A percentile compares a stretch with the other conserved stretches of the same genome.
Conservation (phyloP, 2,888 invertebrate species). For the Elmis aenea region DNA sequence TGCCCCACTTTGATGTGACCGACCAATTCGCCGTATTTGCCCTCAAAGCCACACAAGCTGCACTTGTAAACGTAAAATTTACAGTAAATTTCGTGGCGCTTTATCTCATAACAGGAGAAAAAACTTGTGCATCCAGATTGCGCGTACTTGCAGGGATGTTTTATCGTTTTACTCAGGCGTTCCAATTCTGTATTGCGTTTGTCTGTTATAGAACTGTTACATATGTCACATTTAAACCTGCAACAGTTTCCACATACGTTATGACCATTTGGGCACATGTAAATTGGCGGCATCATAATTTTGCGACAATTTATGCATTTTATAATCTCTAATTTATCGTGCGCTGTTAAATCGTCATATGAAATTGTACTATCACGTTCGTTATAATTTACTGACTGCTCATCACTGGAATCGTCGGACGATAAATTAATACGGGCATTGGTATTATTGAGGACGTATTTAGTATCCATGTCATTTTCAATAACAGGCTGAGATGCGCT, state of each 20-base stretch:
- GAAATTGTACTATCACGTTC: too few species aligned
- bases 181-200: constrained; percentile 13
- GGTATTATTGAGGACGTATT: too few species aligned
- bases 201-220: constrained; percentile 11
- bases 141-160: constrained; percentile 15
- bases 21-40: constrained; percentile 10
- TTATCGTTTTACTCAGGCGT: constrained; percentile 11
- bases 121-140: constrained; percentile 10
- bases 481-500: too few species aligned
- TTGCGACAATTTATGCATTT: constrained; percentile 12
- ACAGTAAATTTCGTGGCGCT: constrained; percentile 17
- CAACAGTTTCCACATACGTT: constrained; percentile 12
- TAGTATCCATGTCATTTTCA: too few species aligned
- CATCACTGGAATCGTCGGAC: too few species aligned
- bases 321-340: constrained; percentile 3
- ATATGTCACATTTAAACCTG: constrained; percentile 5
- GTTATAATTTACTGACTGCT: too few species aligned
- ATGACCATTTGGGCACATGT: constrained; percentile 13
- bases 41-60: constrained; percentile 11
- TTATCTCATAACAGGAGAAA: constrained; percentile 10
- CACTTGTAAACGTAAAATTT: constrained; percentile 12
- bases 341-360: too few species aligned
- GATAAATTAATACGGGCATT: too few species aligned
- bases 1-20: constrained; percentile 16
- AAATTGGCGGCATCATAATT: constrained; percentile 17